Percentiles rank a stretch among this genome's conserved stretches.
phyloP scores from a whole-genome alignment of 2,888 invertebrate species.

The Fissipunctia ypsillon region DNA sequence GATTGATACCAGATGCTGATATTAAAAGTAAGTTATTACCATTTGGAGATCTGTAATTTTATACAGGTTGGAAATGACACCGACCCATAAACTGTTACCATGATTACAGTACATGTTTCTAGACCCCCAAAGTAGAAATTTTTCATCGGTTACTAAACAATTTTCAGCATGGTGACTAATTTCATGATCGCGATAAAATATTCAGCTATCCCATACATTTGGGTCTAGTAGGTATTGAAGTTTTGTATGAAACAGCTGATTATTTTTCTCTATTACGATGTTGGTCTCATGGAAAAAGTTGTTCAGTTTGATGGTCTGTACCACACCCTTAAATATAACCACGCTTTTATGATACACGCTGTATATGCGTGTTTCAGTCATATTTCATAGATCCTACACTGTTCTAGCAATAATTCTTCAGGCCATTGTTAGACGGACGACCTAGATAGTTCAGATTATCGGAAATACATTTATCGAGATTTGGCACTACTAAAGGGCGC shows the following conservation, averaged over 20 bases:
- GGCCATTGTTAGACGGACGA: conserved; percentile 74
- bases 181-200: too few relatives aligned
- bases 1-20: conserved; percentile 7
- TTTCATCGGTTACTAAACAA: too few relatives aligned
- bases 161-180: too few relatives aligned
- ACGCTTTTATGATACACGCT: not conserved
- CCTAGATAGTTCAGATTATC: conserved; percentile 75
- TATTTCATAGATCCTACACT: conserved; percentile 19
- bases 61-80: too few relatives aligned
- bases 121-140: too few relatives aligned
- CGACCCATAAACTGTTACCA: too few relatives aligned
- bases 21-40: not conserved
- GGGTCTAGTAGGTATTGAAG: not conserved
- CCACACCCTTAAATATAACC: not conserved
- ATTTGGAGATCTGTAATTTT: not conserved
- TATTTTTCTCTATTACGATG: not conserved
- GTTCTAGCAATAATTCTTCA: conserved; percentile 40
- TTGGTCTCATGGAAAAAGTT: not conserved
- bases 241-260: too few relatives aligned
- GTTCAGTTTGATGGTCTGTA: not conserved
- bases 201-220: too few relatives aligned
- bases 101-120: too few relatives aligned
- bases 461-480: conserved; percentile 87
- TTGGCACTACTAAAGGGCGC: conserved; percentile 79
- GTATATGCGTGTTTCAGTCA: not conserved